Conservation (phyloP, 2,888 invertebrate species). For the Drepana falcataria region DNA sequence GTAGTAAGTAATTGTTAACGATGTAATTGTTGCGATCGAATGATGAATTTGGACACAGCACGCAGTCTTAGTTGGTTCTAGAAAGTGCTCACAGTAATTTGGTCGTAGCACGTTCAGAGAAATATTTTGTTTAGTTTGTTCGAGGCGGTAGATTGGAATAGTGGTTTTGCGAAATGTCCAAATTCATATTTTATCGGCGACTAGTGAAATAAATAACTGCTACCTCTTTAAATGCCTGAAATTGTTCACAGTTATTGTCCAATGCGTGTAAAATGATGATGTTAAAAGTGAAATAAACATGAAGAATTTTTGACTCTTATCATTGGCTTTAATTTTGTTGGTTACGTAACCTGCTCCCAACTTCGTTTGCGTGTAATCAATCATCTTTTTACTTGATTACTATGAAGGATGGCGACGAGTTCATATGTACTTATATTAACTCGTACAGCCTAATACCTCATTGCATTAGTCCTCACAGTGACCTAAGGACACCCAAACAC, state of each 20-base stretch:
- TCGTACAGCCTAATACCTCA: too few relatives aligned
- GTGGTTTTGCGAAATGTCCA: constrained; percentile 8
- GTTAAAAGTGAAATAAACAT: constrained; percentile 61
- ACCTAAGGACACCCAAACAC: too few relatives aligned
- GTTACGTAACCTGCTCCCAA: background rate
- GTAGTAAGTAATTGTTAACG: constrained; percentile 27
- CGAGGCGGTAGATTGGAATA: background rate
- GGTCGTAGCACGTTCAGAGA: background rate
- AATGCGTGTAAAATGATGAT: constrained; percentile 56
- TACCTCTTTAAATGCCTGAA: constrained; percentile 73
- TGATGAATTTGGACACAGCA: constrained; percentile 19
- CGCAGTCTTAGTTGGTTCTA: constrained; percentile 7
- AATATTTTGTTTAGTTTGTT: background rate
- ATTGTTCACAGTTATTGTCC: constrained; percentile 58
- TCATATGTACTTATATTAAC: too few relatives aligned
- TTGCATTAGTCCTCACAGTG: too few relatives aligned
- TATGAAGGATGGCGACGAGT: too few relatives aligned
- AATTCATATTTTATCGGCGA: constrained; percentile 9
- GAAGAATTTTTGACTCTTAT: constrained; percentile 57
- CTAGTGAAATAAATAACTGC: constrained; percentile 50
- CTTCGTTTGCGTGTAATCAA: too few relatives aligned
- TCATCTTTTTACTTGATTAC: too few relatives aligned
- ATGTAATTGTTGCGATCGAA: constrained; percentile 15
- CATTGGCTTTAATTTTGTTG: constrained; percentile 17
- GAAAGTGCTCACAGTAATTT: background rate